These are phyloP conservation scores for Chrysaora quinquecirrha DNA, from an alignment of 30 jellyfish, hydroid and myxozoan genomes.

Conservation along the genomic window DNA sequence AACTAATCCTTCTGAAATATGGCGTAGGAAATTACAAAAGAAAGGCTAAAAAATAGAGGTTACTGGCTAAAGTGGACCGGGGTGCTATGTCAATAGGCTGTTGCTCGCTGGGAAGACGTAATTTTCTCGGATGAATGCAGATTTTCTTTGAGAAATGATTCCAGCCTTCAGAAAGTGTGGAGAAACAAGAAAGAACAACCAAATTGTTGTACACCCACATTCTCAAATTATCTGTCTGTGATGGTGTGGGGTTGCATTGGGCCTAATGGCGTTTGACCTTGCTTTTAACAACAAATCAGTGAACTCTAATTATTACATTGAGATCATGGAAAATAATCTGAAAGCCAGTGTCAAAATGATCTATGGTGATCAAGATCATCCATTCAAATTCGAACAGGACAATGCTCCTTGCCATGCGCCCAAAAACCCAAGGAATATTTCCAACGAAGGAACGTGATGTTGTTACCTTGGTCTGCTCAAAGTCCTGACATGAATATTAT, in stretches of 20 bases:
- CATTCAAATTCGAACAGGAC: constrained; percentile 42
- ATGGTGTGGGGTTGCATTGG: too few species aligned
- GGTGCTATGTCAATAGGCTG: background rate
- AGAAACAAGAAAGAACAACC: background rate
- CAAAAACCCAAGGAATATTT: too few species aligned
- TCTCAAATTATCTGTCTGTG: too few species aligned
- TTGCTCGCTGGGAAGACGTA: too few species aligned
- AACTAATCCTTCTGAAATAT: background rate
- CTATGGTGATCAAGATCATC: too few species aligned
- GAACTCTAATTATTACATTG: too few species aligned
- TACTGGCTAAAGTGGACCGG: background rate
- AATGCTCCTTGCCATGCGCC: constrained; percentile 29
- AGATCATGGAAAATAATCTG: too few species aligned
- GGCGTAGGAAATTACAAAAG: background rate
- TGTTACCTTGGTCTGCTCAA: too few species aligned
- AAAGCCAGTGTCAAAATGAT: too few species aligned
- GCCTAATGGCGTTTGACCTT: constrained; percentile 29
- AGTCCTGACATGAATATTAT: too few species aligned
- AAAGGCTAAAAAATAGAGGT: constrained; percentile 2
- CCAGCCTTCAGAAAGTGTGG: constrained; percentile 6
- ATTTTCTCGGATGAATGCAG: too few species aligned
- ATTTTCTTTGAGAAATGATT: constrained; percentile 3
- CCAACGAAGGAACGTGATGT: too few species aligned
- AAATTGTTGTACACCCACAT: background rate
- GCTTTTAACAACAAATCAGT: background rate